phyloP scores from a whole-genome alignment of 2,888 invertebrate genomes.

The Octonoba sinensis region DNA sequence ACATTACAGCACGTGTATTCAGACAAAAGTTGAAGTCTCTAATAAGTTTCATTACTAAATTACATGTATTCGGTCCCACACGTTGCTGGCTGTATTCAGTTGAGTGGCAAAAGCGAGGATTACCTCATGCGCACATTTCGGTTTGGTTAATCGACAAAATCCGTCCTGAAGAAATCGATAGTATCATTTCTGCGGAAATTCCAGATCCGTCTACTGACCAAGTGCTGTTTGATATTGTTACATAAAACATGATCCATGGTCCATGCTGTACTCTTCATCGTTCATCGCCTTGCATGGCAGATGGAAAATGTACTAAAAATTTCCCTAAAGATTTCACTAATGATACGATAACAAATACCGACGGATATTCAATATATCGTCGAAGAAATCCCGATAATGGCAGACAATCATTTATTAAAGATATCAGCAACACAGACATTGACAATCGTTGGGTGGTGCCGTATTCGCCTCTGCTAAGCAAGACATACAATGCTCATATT shows the following conservation, averaged over 20 bases:
- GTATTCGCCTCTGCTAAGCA: constrained; percentile 21
- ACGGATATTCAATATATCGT: no score
- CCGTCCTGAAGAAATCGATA: constrained; percentile 65
- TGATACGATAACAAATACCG: no score
- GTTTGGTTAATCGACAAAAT: constrained; percentile 35
- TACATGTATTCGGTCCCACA: constrained; percentile 19
- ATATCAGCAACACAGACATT: no score
- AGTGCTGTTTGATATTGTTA: no score
- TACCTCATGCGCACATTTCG: constrained; percentile 50
- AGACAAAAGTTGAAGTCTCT: no score
- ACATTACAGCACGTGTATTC: no score
- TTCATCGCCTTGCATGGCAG: not conserved
- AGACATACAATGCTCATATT: constrained; percentile 19
- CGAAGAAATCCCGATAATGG: no score
- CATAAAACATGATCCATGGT: no score
- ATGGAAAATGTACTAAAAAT: not conserved
- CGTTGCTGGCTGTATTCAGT: not conserved
- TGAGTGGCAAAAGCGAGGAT: constrained; percentile 12
- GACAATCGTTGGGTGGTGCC: no score
- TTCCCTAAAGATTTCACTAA: constrained; percentile 5
- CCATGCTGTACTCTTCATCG: no score
- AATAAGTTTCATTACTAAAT: constrained; percentile 20
- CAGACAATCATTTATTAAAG: no score
- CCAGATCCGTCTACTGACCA: no score
- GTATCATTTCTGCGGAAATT: constrained; percentile 65